Conservation (phyloP, 1,140 invertebrate species). For the Drosophila fuyamai region DNA sequence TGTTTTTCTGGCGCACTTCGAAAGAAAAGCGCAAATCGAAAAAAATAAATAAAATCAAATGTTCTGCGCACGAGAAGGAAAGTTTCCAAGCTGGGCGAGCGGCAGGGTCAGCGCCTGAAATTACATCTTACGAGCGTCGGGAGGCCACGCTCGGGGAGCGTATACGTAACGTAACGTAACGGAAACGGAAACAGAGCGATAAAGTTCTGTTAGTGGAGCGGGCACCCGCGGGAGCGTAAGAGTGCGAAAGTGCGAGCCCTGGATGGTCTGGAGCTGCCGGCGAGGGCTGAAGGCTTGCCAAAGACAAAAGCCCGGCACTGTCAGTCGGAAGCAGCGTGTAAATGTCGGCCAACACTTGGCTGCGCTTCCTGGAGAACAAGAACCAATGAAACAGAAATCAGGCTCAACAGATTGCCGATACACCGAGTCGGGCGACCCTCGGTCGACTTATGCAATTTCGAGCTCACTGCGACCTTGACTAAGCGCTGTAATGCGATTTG, state of each 20-base stretch:
- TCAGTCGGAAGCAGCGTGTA: constrained; percentile 67
- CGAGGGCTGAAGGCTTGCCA: constrained; percentile 24
- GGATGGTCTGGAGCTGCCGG: neutral
- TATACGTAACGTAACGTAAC: constrained; percentile 66
- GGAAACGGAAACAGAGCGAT: constrained; percentile 80
- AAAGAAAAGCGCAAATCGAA: constrained; percentile 72
- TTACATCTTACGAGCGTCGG: constrained; percentile 79
- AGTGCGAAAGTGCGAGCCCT: constrained; percentile 67
- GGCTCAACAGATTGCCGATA: constrained; percentile 50
- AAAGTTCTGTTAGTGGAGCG: constrained; percentile 76
- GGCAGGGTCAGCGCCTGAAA: constrained; percentile 52
- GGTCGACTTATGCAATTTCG: constrained; percentile 18
- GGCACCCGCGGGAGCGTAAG: constrained; percentile 64
- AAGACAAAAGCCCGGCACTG: constrained; percentile 42
- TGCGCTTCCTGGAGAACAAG: constrained; percentile 52
- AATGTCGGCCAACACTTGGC: constrained; percentile 74
- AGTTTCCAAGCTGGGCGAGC: constrained; percentile 55
- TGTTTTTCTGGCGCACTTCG: constrained; percentile 13
- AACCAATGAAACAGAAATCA: constrained; percentile 20
- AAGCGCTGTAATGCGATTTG: constrained; percentile 62
- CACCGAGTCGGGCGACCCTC: constrained; percentile 8
- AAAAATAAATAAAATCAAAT: constrained; percentile 84
- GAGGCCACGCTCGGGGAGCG: constrained; percentile 62
- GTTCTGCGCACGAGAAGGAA: constrained; percentile 48
- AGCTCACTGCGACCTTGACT: constrained; percentile 19